A percentile compares a stretch with the other conserved stretches of the same genome.
Conservation (phyloP, 1,140 invertebrate species). For the Sesamia nonagrioides region DNA sequence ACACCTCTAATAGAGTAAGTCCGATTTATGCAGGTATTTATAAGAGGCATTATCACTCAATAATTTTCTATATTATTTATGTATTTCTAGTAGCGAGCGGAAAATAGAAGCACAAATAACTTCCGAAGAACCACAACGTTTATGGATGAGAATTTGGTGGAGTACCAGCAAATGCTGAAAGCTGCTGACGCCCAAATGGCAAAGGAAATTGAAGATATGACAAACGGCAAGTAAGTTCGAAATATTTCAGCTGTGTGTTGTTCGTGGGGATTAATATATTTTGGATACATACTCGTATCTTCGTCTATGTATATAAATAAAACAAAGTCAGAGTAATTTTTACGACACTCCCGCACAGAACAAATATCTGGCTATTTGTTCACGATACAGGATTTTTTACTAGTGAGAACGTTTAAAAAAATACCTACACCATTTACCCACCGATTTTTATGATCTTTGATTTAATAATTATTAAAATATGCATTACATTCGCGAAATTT, state of each 20-base stretch:
- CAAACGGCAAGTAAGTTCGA: slow-evolving; percentile 88
- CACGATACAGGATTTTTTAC: no score
- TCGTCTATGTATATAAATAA: no score
- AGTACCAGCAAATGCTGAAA: slow-evolving; percentile 91
- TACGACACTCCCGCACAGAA: no score
- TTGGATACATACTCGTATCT: neutral
- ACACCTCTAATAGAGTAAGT: slow-evolving; percentile 73
- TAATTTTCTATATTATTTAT: slow-evolving; percentile 60
- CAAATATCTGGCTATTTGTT: no score
- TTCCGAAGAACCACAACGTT: slow-evolving; percentile 87
- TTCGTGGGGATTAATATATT: neutral
- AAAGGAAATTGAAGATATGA: slow-evolving; percentile 87
- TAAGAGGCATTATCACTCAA: slow-evolving; percentile 52
- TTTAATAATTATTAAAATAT: no score
- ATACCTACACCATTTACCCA: no score
- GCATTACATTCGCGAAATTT: no score
- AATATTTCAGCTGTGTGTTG: neutral
- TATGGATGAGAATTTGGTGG: slow-evolving; percentile 91
- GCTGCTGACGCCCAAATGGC: slow-evolving; percentile 92
- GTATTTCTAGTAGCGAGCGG: slow-evolving; percentile 84
- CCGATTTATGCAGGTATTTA: slow-evolving; percentile 25
- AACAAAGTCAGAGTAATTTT: no score
- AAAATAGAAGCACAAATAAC: slow-evolving; percentile 78
- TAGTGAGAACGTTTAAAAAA: no score
- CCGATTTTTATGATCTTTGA: no score